A percentile compares a stretch with the other conserved stretches of the same genome.
Conservation (phyloP, 2,888 invertebrate genomes). For the Perizoma flavofasciatum region DNA sequence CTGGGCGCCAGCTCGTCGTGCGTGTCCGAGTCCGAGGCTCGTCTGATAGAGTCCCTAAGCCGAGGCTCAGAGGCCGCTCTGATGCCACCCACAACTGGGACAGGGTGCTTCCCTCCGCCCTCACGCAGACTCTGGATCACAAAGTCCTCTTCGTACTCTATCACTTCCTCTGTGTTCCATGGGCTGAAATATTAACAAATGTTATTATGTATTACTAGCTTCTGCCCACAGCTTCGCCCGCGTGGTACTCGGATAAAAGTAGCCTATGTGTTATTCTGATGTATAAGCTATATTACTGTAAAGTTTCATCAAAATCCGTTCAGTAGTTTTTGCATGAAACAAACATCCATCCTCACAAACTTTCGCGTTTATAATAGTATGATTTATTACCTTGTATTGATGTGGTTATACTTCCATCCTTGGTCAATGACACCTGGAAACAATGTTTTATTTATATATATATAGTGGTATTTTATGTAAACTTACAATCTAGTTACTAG, state of each 20-base stretch:
- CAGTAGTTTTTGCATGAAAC: no score
- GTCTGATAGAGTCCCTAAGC: conserved; percentile 23
- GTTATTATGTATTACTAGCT: no score
- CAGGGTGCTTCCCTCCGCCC: conserved; percentile 2
- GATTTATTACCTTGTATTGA: conserved; percentile 63
- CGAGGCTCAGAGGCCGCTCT: conserved; percentile 35
- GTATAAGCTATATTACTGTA: no score
- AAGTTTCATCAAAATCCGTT: no score
- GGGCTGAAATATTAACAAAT: conserved; percentile 80
- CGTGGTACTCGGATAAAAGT: no score
- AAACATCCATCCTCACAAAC: no score
- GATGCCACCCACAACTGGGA: conserved; percentile 6
- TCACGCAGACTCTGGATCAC: conserved; percentile 86
- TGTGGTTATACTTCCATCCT: conserved; percentile 69
- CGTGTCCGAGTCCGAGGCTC: conserved; percentile 65
- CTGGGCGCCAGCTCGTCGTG: conserved; percentile 59
- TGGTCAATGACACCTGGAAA: conserved; percentile 67
- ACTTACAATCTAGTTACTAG: no score
- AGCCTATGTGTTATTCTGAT: no score
- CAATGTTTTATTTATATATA: background rate
- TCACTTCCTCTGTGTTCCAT: conserved; percentile 94
- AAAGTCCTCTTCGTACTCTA: conserved; percentile 94
- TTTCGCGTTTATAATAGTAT: no score
- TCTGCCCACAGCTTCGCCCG: no score
- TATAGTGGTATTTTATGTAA: no score